Evolutionary conservation across 2,888 invertebrate species (phyloP), one percentile per base, ranked within the genome.

Genomic region (Sthenelais limicola): DNA sequence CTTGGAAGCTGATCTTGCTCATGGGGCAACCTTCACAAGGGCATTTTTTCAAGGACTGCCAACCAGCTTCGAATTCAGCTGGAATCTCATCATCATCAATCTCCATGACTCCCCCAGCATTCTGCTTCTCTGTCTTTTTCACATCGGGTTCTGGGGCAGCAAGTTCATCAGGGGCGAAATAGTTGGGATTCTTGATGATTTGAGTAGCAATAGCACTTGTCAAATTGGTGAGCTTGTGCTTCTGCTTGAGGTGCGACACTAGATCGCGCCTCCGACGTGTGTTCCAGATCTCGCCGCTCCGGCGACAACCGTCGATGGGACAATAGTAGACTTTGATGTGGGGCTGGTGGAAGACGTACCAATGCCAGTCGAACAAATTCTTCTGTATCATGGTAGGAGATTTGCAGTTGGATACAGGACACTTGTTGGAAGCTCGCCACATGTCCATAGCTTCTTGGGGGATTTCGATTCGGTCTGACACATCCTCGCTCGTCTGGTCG

Each of bases 321-420:
- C 62, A 62, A 28, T 62, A 62, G 62, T 62, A 62, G 2, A 62
- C 38, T 21, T 62, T 62, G 24, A 62, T 62, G 5, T 38, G 38
- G 26, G 21, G 35, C 38, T 62, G 38, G 24, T 62, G 62, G 38
- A 62, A 62, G 3, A 62, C 62, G 38, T 62, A 62, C 62, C 62
- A 62, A 35, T 62, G 62, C 62, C 62, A 62, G 38, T 62, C 62
- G 26, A 62, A 62, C 38, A 62, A 62, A 28, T 62, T 35, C 38
- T 62, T 62, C 24, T 38, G 38, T 3, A 43, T 62, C 38, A 62
- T 35, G 21, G 62, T 43, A 3, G 62, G 62, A 21, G 38, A 35
- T 18, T 62, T 62, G 43, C 62, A 62, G 2, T 62, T 33, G 9
- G 24, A 3, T 24, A 62, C 62, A 9, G 62, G 62, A 21, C 62